Conservation (phyloP, 2,888 invertebrate genomes). For the Blera fallax region DNA sequence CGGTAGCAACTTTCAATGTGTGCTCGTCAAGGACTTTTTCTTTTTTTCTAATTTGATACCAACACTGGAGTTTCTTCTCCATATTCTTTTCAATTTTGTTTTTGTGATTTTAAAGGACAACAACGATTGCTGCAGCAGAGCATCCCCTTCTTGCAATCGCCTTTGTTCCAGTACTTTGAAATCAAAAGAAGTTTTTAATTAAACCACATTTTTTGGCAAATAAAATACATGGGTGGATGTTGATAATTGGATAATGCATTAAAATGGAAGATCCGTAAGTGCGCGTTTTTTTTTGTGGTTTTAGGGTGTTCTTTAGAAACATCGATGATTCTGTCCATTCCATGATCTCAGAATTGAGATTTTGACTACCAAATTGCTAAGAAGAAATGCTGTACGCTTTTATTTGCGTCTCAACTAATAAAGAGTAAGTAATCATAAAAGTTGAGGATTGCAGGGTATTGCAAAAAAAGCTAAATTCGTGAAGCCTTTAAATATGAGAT, state of each 20-base stretch:
- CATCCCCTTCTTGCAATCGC: conserved; percentile 12
- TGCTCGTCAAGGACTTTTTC: conserved; percentile 41
- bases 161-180: conserved; percentile 6
- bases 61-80: not conserved
- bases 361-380: too few species aligned
- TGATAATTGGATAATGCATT: conserved; percentile 56
- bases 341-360: too few species aligned
- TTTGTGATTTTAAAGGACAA: conserved; percentile 19
- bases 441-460: too few species aligned
- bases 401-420: too few species aligned
- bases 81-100: conserved; percentile 22
- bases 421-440: too few species aligned
- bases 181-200: conserved; percentile 43
- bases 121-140: conserved; percentile 41
- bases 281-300: not conserved
- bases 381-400: too few species aligned
- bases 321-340: too few species aligned
- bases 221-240: conserved; percentile 14
- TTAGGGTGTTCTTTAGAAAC: too few species aligned
- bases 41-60: conserved; percentile 23
- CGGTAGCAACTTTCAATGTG: conserved; percentile 48
- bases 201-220: conserved; percentile 24
- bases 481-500: too few species aligned
- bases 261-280: conserved; percentile 44
- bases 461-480: too few species aligned